Percentiles rank a stretch among this genome's conserved stretches.
Conservation (phyloP, 2,797 vertebrate species). For the Parauchenoglanis punctatus region DNA sequence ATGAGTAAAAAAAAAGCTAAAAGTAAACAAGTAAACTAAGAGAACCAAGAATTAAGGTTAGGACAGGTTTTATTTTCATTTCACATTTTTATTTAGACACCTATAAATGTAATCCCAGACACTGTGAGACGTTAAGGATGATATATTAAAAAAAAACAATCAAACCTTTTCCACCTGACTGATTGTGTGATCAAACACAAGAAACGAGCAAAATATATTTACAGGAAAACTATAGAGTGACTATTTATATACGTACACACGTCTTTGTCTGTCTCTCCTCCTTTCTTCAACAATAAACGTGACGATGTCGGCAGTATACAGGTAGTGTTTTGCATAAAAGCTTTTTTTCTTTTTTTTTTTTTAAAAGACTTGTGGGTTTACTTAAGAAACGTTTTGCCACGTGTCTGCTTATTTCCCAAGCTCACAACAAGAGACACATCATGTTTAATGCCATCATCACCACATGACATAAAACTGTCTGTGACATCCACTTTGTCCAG, state of each 20-base stretch:
- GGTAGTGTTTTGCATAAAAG: conserved; percentile 11
- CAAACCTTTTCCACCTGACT: too few species aligned
- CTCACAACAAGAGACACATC: too few species aligned
- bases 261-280: neutral
- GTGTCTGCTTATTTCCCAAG: too few species aligned
- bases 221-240: neutral
- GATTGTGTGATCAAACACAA: neutral
- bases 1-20: too few species aligned
- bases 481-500: neutral
- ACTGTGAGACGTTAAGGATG: neutral
- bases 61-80: neutral
- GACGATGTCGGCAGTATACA: neutral
- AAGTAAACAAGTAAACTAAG: neutral
- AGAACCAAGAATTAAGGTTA: neutral
- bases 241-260: neutral
- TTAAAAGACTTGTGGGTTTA: neutral
- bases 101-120: neutral
- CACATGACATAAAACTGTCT: neutral
- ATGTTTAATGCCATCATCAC: conserved; percentile 8
- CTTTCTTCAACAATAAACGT: neutral
- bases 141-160: neutral
- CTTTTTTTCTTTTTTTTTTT: neutral
- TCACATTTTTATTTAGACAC: neutral
- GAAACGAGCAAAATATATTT: neutral
- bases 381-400: neutral